Conservation (phyloP, 2,797 vertebrate genomes). For the Acanthornis magna region DNA sequence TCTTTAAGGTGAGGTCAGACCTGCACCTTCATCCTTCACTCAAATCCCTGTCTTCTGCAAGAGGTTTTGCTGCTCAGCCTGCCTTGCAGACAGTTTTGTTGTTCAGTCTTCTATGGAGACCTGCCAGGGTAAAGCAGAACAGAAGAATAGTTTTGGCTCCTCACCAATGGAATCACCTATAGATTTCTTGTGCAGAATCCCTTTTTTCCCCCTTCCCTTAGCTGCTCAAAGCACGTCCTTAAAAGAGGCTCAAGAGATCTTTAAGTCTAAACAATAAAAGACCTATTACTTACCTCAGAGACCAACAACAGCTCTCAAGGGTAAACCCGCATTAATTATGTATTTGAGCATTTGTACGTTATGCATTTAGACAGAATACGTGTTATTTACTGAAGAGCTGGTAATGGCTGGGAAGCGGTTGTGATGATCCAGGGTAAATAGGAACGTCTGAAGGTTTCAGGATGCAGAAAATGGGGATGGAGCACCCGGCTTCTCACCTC, state of each 20-base stretch:
- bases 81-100: background rate
- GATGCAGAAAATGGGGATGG: background rate
- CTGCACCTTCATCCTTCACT: background rate
- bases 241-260: constrained; percentile 60
- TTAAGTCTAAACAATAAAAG: constrained; percentile 58
- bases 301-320: constrained; percentile 56
- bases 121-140: background rate
- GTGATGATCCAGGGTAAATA: constrained; percentile 56
- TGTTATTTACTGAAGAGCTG: constrained; percentile 57
- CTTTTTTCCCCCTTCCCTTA: background rate
- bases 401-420: constrained; percentile 46
- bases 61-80: background rate
- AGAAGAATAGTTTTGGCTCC: background rate
- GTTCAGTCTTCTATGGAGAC: background rate
- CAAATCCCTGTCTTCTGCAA: background rate
- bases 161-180: background rate
- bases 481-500: background rate
- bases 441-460: background rate
- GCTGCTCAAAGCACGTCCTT: constrained; percentile 22
- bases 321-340: constrained; percentile 66
- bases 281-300: constrained; percentile 61
- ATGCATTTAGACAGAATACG: constrained; percentile 22
- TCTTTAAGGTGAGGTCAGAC: background rate
- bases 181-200: background rate
- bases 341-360: constrained; percentile 50